A percentile compares a stretch with the other conserved stretches of the same genome.
Evolutionary conservation across 2,113 vertebrate species (phyloP).

Genomic region (Nettapus auritus): DNA sequence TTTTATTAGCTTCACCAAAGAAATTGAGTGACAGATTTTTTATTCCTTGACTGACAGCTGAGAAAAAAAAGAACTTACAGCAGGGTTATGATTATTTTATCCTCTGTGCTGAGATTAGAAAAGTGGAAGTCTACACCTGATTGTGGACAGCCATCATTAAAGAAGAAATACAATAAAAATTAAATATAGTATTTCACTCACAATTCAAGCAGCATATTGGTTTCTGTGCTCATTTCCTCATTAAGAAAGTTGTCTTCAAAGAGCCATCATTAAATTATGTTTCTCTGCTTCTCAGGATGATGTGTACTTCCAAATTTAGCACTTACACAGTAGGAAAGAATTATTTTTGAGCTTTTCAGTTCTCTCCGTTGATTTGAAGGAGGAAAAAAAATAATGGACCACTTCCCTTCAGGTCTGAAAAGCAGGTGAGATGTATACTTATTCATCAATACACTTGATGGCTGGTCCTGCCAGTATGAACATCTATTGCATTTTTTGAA

Average conservation of each 20-base stretch:
- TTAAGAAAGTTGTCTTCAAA: constrained; percentile 16
- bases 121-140: background rate
- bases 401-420: background rate
- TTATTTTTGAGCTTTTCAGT: background rate
- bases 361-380: background rate
- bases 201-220: background rate
- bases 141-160: background rate
- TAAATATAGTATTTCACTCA: background rate
- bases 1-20: background rate
- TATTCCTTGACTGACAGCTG: background rate
- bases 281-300: background rate
- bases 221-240: constrained; percentile 14
- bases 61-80: background rate
- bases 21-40: background rate
- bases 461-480: background rate
- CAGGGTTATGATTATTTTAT: background rate
- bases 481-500: background rate
- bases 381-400: background rate
- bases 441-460: background rate
- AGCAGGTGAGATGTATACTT: background rate
- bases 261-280: background rate
- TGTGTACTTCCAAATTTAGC: background rate
- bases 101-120: background rate
- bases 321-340: background rate
- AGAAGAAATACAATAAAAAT: background rate